Evolutionary conservation across 2,113 vertebrate species (phyloP).

Genomic region (Larimichthys polyactis): DNA sequence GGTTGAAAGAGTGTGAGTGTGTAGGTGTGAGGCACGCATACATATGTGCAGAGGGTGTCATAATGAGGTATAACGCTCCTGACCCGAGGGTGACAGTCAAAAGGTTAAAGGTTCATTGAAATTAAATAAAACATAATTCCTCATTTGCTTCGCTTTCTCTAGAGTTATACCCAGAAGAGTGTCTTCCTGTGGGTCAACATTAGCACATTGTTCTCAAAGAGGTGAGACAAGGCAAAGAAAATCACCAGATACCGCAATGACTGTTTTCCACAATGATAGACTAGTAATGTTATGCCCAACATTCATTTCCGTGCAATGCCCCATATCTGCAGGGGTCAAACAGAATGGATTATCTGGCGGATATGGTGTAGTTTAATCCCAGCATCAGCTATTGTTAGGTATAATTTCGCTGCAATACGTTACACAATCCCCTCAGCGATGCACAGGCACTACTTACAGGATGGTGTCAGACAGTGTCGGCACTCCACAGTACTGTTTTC

Average conservation of each 20-base stretch:
- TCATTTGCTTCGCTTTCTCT: neutral
- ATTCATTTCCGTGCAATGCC: no score
- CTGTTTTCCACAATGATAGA: neutral
- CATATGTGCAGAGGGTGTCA: neutral
- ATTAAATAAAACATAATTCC: slow-evolving; percentile 5
- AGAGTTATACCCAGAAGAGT: neutral
- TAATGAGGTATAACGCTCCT: neutral
- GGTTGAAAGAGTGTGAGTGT: neutral
- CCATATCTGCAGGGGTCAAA: no score
- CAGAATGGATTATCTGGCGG: neutral
- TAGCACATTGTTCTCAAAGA: neutral
- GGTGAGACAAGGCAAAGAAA: neutral
- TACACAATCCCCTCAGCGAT: neutral
- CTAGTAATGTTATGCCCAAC: neutral
- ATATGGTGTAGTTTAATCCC: neutral
- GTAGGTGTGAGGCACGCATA: neutral
- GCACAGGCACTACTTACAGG: neutral
- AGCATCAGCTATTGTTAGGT: neutral
- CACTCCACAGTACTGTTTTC: neutral
- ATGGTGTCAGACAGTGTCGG: neutral
- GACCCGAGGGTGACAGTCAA: slow-evolving; percentile 2
- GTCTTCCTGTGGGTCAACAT: neutral
- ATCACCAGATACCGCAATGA: neutral
- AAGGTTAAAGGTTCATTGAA: neutral
- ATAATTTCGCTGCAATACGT: neutral